A percentile compares a stretch with the other conserved stretches of the same genome.
Evolutionary conservation across 1,140 invertebrate species (phyloP).

Genomic region (Tetraneura akinire): DNA sequence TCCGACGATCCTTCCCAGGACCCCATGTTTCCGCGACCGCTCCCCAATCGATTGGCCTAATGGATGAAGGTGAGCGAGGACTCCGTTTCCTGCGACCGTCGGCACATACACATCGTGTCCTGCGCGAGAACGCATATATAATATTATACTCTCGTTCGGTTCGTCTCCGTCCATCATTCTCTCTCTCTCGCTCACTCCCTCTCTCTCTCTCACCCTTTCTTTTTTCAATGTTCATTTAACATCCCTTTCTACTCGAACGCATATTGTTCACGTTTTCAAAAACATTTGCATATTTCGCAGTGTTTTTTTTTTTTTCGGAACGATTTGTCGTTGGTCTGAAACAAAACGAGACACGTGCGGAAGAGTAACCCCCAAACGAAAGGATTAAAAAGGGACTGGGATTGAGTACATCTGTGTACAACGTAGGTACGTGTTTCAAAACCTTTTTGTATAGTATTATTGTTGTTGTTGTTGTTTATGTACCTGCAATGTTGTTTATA

Average conservation of each 20-base stretch:
- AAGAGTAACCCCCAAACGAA: conserved; percentile 6
- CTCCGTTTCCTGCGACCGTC: conserved; percentile 26
- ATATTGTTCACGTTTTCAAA: conserved; percentile 38
- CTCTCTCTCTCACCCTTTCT: no score
- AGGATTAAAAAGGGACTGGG: conserved; percentile 43
- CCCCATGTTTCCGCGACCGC: neutral
- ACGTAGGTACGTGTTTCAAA: conserved; percentile 22
- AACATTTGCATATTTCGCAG: conserved; percentile 47
- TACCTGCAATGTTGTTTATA: conserved; percentile 40
- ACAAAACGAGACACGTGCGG: conserved; percentile 49
- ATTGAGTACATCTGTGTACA: neutral
- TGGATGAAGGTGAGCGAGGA: conserved; percentile 42
- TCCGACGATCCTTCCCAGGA: no score
- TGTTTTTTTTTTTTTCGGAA: conserved; percentile 1
- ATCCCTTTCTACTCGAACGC: neutral
- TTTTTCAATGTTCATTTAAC: conserved; percentile 49
- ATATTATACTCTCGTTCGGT: neutral
- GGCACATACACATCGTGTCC: no score
- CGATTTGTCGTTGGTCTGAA: conserved; percentile 46
- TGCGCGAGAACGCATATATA: no score
- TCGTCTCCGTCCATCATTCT: conserved; percentile 8
- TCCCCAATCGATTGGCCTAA: conserved; percentile 42
- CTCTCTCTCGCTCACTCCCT: no score
- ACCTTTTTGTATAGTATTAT: conserved; percentile 1
- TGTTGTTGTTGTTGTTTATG: conserved; percentile 25